Evolutionary conservation across 2,113 vertebrate species (phyloP).

Genomic region (Copsychus sechellarum): DNA sequence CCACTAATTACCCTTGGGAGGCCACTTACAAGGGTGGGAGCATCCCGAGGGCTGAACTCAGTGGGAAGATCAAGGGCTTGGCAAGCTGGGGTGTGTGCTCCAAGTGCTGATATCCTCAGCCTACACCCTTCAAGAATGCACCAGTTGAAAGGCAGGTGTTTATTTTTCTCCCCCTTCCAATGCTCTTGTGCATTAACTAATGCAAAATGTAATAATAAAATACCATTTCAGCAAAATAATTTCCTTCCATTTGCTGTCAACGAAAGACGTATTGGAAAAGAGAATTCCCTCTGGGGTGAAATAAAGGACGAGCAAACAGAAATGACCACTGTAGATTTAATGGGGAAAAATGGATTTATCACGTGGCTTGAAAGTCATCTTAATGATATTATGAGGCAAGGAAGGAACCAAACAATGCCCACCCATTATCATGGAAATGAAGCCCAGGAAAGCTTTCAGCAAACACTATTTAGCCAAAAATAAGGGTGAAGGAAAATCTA

Average conservation of each 20-base stretch:
- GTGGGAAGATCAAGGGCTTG: conserved; percentile 34
- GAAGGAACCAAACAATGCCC: neutral
- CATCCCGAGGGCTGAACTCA: neutral
- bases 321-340: neutral
- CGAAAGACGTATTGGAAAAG: neutral
- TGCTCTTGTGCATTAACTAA: neutral
- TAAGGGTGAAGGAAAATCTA: neutral
- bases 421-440: conserved; percentile 2
- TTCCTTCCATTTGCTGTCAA: neutral
- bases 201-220: neutral
- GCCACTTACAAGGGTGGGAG: neutral
- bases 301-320: neutral
- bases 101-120: neutral
- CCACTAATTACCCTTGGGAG: conserved; percentile 25
- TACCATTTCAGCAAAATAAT: neutral
- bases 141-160: neutral
- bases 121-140: neutral
- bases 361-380: neutral
- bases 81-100: neutral
- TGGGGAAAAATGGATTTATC: neutral
- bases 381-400: neutral
- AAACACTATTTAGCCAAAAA: neutral
- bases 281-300: neutral
- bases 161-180: neutral
- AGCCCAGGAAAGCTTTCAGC: neutral